Percentiles rank a stretch among this genome's conserved stretches.
Evolutionary conservation across 2,113 vertebrate genomes (phyloP).

Genomic region (Saccopteryx leptura): DNA sequence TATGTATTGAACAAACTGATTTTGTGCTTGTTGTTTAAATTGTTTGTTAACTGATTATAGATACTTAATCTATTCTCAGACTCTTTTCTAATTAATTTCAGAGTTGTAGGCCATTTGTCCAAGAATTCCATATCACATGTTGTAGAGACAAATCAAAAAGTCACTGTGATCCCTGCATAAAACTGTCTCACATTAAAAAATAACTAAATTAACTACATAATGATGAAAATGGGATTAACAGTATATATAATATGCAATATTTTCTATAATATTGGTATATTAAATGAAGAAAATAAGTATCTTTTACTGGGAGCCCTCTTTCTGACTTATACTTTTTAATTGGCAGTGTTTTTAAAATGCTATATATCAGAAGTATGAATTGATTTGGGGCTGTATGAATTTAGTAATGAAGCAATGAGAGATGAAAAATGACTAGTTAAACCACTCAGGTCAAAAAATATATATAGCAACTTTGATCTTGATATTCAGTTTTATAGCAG

Average conservation of each 20-base stretch:
- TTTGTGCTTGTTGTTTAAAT: not conserved
- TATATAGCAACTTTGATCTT: not conserved
- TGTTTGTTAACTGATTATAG: constrained; percentile 63
- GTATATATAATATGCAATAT: constrained; percentile 33
- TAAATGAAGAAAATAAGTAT: constrained; percentile 47
- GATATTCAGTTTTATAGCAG: not conserved
- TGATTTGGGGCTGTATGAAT: not conserved
- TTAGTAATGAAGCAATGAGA: constrained; percentile 30
- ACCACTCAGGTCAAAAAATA: constrained; percentile 31
- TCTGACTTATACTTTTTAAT: constrained; percentile 42
- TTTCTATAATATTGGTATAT: not conserved
- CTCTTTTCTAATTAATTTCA: constrained; percentile 77
- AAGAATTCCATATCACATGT: constrained; percentile 63
- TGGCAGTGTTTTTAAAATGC: constrained; percentile 48
- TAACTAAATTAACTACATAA: not conserved
- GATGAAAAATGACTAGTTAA: constrained; percentile 34
- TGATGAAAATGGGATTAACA: constrained; percentile 4
- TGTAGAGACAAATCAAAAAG: constrained; percentile 65
- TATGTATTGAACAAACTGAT: constrained; percentile 62
- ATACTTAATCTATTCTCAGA: constrained; percentile 44
- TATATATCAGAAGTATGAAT: not conserved
- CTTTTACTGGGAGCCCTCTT: not conserved
- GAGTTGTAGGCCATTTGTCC: constrained; percentile 51
- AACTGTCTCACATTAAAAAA: not conserved
- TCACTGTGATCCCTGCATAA: constrained; percentile 57